Base-by-base conservation (phyloP, 2,888 invertebrate species). In the Lymantria monacha region DNA sequence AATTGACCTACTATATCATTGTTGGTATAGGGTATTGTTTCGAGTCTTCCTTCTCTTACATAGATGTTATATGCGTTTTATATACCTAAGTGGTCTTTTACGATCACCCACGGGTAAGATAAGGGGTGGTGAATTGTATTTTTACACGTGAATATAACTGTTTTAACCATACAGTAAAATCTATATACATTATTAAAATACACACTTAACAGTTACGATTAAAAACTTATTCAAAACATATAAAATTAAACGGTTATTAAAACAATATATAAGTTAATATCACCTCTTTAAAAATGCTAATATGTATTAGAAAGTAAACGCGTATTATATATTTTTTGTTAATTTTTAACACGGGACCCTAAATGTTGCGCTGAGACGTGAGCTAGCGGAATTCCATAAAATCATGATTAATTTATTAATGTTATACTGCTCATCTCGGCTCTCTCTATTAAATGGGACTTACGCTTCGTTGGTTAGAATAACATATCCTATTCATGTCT, bases 341-440 rank as follows among this genome's bases (percentile, higher is more conserved):
- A 12, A 15, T 36, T 37, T 31, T 30, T 15, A 12, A 12, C 13
- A 44, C 59, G 59, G 69, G 42, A 68, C 70, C 66, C 71, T 76
- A 72, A 77, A 78, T 76, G 76, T 76, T 75, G 72, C 73, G 68
- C 69, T 65, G 59, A 49, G 37, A 53, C 54, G 61, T 59, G 63
- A 70, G 72, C 75, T 83, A 84, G 85, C 83, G 88, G 88, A 87
- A 88, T 89, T 88, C 82, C 87, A 85, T 87, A 87, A 83, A 85
- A 86, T 85, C 81, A 86, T 88, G 84, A 88, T 89, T 89, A 89
- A 89, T 90, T 89, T 89, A 90, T 90, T 91, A 86, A 91, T 90
- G 81, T 85, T 75, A 90, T 86, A 87, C 89, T 72, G 78, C 74
- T 72, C 73, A 74, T 78, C 71, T 69, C 65, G 62, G 81, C 86